Conservation (phyloP, 2,888 invertebrate genomes). For the Netelia inedita region DNA sequence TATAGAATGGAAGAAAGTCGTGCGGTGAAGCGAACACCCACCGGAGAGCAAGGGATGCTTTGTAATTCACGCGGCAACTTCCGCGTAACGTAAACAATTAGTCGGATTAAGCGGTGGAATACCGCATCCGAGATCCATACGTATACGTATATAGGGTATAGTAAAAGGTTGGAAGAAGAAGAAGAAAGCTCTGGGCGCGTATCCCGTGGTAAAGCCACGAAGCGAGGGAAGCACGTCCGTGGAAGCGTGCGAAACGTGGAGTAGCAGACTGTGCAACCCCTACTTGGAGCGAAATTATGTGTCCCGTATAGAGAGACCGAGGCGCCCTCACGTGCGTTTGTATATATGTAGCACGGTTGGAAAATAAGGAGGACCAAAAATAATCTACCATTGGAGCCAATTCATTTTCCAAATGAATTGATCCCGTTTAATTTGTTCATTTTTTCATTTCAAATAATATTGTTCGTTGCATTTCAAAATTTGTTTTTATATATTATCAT, state of each 20-base stretch:
- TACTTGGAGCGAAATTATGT: constrained; percentile 75
- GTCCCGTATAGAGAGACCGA: constrained; percentile 71
- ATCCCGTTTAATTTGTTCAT: too few relatives aligned
- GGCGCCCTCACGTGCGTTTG: constrained; percentile 12
- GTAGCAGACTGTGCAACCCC: constrained; percentile 48
- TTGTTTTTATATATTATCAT: too few relatives aligned
- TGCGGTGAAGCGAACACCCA: constrained; percentile 57
- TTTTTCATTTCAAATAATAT: too few relatives aligned
- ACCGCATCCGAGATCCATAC: constrained; percentile 17
- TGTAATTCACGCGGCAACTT: constrained; percentile 82
- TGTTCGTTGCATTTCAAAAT: too few relatives aligned
- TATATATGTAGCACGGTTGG: neutral
- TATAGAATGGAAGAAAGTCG: constrained; percentile 27
- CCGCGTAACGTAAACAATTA: constrained; percentile 83
- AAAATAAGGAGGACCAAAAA: neutral
- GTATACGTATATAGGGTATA: constrained; percentile 2
- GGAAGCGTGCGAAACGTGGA: constrained; percentile 52
- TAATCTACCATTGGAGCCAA: neutral
- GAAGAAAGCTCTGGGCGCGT: constrained; percentile 41
- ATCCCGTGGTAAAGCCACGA: constrained; percentile 52
- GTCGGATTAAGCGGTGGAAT: constrained; percentile 79
- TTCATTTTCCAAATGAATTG: too few relatives aligned
- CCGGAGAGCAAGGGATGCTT: constrained; percentile 69
- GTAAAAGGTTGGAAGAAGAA: constrained; percentile 61
- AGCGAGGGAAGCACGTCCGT: constrained; percentile 61